Conservation (phyloP, 2,113 vertebrate species). For the Mohoua ochrocephala region DNA sequence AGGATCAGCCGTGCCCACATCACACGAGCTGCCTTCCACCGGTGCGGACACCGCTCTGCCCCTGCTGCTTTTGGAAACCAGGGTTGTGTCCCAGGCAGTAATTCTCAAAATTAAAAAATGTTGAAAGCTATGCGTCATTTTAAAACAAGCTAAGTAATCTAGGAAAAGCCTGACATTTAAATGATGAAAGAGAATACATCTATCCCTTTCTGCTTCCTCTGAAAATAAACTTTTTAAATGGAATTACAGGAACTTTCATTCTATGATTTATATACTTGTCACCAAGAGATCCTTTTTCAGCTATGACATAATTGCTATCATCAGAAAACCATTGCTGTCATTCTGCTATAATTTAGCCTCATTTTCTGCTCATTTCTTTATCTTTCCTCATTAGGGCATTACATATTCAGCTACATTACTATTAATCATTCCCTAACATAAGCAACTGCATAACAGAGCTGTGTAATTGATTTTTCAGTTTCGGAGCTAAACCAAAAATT, state of each 20-base stretch:
- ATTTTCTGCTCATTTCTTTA: slow-evolving; percentile 23
- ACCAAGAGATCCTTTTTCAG: neutral
- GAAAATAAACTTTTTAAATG: neutral
- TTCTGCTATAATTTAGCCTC: neutral
- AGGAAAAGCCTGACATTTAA: neutral
- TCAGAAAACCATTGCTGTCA: neutral
- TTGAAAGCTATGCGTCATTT: neutral
- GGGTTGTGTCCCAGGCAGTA: neutral
- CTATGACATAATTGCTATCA: neutral
- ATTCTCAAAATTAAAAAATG: neutral
- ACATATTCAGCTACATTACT: neutral
- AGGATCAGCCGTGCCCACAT: neutral
- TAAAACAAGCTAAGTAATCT: neutral
- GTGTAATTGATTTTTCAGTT: neutral
- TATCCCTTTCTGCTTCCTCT: neutral
- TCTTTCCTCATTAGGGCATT: neutral
- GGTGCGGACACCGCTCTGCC: fast-evolving
- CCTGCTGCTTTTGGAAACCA: neutral
- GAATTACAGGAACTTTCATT: neutral
- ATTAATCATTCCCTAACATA: neutral
- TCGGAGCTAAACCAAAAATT: neutral
- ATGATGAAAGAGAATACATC: neutral
- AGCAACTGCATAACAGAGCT: neutral
- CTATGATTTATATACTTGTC: neutral
- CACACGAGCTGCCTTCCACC: neutral